phyloP scores from a whole-genome alignment of 2,888 invertebrate genomes.

The Drosophila phalerata region DNA sequence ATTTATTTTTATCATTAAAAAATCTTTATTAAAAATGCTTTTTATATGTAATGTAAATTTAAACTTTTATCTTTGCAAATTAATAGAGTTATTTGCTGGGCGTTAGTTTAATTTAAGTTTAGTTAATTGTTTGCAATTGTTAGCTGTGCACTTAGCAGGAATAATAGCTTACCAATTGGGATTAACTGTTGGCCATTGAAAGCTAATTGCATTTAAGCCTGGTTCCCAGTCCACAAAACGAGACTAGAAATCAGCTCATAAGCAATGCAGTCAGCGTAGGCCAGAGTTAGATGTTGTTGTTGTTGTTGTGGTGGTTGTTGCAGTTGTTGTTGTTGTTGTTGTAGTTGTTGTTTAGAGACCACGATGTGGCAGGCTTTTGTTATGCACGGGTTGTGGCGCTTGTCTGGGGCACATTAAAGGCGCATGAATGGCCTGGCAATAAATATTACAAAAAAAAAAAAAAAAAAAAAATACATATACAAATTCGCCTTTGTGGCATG shows the following conservation, averaged over 20 bases:
- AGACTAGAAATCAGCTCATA: conserved; percentile 54
- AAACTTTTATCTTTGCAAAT: not conserved
- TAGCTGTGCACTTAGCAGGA: conserved; percentile 7
- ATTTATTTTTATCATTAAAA: too few species aligned
- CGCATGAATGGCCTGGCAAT: conserved; percentile 80
- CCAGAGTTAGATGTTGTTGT: conserved; percentile 67
- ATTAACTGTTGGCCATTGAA: conserved; percentile 48
- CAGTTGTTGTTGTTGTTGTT: conserved; percentile 7
- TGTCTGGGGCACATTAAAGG: conserved; percentile 81
- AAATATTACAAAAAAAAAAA: conserved; percentile 70
- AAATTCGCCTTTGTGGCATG: conserved; percentile 79
- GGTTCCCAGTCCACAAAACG: conserved; percentile 39
- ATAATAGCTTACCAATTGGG: conserved; percentile 20
- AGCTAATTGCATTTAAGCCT: conserved; percentile 59
- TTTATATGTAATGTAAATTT: not conserved
- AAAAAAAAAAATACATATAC: not conserved
- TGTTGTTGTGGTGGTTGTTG: conserved; percentile 22
- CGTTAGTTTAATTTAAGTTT: not conserved
- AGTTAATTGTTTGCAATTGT: conserved; percentile 6
- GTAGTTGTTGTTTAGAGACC: conserved; percentile 25
- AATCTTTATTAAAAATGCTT: too few species aligned
- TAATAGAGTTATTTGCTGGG: conserved; percentile 1
- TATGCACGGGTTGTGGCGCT: conserved; percentile 78
- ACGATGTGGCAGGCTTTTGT: conserved; percentile 60
- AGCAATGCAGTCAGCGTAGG: conserved; percentile 75